A percentile compares a stretch with the other conserved stretches of the same genome.
Evolutionary conservation across 2,113 vertebrate species (phyloP).

Genomic region (Hydrochoerus hydrochaeris): DNA sequence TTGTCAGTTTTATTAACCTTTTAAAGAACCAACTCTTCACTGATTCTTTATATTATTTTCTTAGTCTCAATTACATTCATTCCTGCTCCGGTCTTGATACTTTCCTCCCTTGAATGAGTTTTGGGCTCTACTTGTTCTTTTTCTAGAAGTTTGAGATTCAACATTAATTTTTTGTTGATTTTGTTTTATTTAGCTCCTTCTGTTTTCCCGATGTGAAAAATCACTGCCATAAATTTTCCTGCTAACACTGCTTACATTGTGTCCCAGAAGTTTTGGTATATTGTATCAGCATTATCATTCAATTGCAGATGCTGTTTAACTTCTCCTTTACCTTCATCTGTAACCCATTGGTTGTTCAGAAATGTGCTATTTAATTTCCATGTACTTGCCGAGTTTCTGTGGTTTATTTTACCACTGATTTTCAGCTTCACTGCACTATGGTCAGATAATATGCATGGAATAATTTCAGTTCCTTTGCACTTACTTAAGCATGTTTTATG

Average conservation of each 20-base stretch:
- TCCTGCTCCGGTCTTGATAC: not conserved
- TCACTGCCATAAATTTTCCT: not conserved
- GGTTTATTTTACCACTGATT: not conserved
- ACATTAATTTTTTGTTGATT: not conserved
- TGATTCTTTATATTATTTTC: not conserved
- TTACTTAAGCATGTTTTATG: not conserved
- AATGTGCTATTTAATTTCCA: not conserved
- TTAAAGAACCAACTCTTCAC: not conserved
- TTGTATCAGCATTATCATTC: not conserved
- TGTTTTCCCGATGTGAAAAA: not conserved
- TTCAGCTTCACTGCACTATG: not conserved
- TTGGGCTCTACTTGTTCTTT: not conserved
- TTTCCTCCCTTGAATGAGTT: not conserved
- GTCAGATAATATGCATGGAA: not conserved
- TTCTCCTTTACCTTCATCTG: not conserved
- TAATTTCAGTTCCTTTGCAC: not conserved
- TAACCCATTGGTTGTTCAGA: not conserved
- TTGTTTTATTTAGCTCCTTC: not conserved
- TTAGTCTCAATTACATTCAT: not conserved
- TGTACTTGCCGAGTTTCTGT: not conserved
- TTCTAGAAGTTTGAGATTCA: not conserved
- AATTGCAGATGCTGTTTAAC: not conserved
- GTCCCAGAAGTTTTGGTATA: not conserved
- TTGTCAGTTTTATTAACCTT: not conserved
- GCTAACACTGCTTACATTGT: not conserved